Evolutionary conservation across 2,888 invertebrate species (phyloP).

Genomic region (Teleiodes luculella): DNA sequence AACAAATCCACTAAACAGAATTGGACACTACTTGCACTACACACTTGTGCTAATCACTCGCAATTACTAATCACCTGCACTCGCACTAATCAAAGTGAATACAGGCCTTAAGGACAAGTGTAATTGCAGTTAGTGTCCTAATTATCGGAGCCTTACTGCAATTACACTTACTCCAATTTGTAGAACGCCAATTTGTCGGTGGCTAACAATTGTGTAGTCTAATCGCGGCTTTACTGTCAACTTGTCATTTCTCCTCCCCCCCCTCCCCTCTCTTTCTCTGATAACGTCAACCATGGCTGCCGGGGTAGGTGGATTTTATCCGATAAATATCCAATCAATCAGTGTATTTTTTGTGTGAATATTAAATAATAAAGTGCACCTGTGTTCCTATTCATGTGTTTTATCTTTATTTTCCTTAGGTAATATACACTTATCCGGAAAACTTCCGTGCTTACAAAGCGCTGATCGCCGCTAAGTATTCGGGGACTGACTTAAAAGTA

Average conservation of each 20-base stretch:
- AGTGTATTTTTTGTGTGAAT: constrained; percentile 19
- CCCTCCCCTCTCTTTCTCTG: constrained; percentile 56
- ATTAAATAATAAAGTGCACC: constrained; percentile 26
- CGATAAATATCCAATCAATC: constrained; percentile 57
- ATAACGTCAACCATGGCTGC: constrained; percentile 82
- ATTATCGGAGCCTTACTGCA: no score
- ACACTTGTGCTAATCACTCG: no score
- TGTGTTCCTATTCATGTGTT: constrained; percentile 23
- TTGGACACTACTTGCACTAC: no score
- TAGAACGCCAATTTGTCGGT: no score
- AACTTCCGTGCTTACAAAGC: constrained; percentile 99
- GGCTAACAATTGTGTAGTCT: no score
- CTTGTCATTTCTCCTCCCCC: constrained; percentile 19
- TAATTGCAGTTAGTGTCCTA: no score
- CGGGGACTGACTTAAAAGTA: constrained; percentile 91
- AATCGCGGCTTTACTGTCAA: constrained; percentile 43
- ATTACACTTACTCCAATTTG: no score
- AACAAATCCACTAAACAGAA: no score
- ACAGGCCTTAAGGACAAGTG: no score
- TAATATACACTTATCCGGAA: constrained; percentile 98
- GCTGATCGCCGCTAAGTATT: constrained; percentile 97
- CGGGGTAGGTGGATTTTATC: constrained; percentile 80
- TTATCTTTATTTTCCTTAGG: constrained; percentile 82
- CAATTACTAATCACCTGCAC: no score
- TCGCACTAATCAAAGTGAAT: no score